Conservation (phyloP, 2,797 vertebrate species). For the Sylvilagus floridanus region DNA sequence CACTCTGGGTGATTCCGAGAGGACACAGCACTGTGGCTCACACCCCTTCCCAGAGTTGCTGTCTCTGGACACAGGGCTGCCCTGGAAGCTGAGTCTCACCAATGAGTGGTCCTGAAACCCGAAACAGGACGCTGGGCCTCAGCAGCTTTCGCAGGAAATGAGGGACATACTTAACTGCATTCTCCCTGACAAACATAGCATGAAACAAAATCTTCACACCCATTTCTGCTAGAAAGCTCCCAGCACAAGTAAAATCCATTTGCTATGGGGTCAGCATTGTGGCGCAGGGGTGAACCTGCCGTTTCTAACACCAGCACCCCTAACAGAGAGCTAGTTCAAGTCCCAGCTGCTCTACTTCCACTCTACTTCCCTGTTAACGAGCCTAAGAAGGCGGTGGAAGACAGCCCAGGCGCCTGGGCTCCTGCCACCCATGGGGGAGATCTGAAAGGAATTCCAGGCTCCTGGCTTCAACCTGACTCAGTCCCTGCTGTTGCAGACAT, state of each 20-base stretch:
- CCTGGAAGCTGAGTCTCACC: neutral
- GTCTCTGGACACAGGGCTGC: neutral
- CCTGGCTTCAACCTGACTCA: no score
- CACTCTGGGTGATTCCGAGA: neutral
- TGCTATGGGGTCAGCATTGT: no score
- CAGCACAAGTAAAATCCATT: neutral
- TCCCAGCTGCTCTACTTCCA: no score
- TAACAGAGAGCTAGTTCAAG: no score
- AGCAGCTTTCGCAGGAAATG: neutral
- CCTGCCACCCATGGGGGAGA: no score
- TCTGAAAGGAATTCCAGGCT: no score
- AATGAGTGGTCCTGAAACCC: neutral
- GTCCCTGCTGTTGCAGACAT: no score
- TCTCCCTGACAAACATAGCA: neutral
- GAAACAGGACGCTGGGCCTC: neutral
- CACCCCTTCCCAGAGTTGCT: neutral
- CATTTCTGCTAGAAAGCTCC: neutral
- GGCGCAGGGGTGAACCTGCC: no score
- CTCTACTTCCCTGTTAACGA: no score
- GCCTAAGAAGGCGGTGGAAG: no score
- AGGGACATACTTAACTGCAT: neutral
- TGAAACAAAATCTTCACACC: slow-evolving; percentile 26
- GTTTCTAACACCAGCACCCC: no score
- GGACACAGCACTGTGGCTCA: neutral
- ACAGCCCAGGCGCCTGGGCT: no score